Base-by-base conservation (phyloP, 2,113 vertebrate species). In the Argyrosomus japonicus region DNA sequence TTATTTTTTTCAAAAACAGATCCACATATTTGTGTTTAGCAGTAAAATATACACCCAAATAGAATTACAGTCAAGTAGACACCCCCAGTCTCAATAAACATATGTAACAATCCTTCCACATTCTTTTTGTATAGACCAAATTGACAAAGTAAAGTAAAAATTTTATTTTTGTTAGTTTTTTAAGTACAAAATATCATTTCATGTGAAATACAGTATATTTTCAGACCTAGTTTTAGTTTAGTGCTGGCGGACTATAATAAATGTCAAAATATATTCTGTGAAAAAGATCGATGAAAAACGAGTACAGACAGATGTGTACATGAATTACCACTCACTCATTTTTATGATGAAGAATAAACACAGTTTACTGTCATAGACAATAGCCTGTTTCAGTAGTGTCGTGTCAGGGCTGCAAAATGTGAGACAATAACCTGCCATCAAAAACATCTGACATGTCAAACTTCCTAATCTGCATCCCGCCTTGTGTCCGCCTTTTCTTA, bases 401-500 rank as follows among this genome's bases (percentile, higher is more conserved):
- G 40, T 40, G 21, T 18, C 5, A 58, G 10, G 15, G 17, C 27
- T 56, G 14, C 7, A 47, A 58, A 50, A 29, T 6, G 48, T 12
- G 36, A 61, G 25, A 50, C 8, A 48, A 62, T 56, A 65, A 56
- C 27, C 14, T 40, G 43, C 32, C 48, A 47, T 32, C 11, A 56
- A 56, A 53, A 74, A 50, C 54, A 57, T 5, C 1, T 21, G 17
- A 60, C 12, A n/a, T 45, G 15, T 68, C 23, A 74, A n/a, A 48
- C 36, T 12, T 63, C 62, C 25, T 67, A 25, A 50, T 40, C 73
- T 57, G 45, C 64, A 17, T 40, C 36, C 36, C 36, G 36, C 36
- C 7, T 40, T 4, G 58, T 58, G 32, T 36, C 32, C 32, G 32
- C 32, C 6, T 80, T 83, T 81, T 77, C 79, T 88, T 83, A 23